Percentiles rank a stretch among this genome's conserved stretches.
phyloP scores from a whole-genome alignment of 2,113 vertebrate species.

The Anser brachyrhynchus region DNA sequence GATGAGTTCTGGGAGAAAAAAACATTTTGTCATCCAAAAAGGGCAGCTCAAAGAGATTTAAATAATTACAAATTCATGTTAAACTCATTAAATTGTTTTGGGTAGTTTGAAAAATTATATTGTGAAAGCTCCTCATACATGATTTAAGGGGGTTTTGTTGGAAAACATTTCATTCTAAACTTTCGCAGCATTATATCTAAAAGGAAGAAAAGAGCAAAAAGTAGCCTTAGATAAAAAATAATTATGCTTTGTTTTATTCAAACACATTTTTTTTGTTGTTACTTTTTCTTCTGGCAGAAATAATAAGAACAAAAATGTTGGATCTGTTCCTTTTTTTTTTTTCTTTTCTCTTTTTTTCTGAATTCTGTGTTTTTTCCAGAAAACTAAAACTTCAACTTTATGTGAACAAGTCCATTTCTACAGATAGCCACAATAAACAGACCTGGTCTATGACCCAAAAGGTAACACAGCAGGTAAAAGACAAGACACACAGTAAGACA shows the following conservation, averaged over 20 bases:
- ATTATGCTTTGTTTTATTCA: conserved; percentile 14
- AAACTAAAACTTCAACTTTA: neutral
- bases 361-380: neutral
- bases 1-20: conserved; percentile 45
- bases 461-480: neutral
- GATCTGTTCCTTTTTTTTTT: neutral
- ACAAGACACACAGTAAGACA: neutral
- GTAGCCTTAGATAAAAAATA: neutral
- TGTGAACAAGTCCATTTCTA: neutral
- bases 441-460: neutral
- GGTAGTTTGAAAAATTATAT: conserved; percentile 1
- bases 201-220: neutral
- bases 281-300: neutral
- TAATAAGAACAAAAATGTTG: neutral
- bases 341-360: neutral
- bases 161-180: conserved; percentile 26
- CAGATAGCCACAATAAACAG: neutral
- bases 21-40: conserved; percentile 63
- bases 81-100: conserved; percentile 67
- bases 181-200: neutral
- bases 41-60: conserved; percentile 57
- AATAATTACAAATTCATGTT: conserved; percentile 63
- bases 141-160: neutral
- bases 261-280: neutral
- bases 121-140: conserved; percentile 24